Percentiles rank a stretch among this genome's conserved stretches.
Evolutionary conservation across 2,888 invertebrate species (phyloP).

Genomic region (Acanthopleura granulata): DNA sequence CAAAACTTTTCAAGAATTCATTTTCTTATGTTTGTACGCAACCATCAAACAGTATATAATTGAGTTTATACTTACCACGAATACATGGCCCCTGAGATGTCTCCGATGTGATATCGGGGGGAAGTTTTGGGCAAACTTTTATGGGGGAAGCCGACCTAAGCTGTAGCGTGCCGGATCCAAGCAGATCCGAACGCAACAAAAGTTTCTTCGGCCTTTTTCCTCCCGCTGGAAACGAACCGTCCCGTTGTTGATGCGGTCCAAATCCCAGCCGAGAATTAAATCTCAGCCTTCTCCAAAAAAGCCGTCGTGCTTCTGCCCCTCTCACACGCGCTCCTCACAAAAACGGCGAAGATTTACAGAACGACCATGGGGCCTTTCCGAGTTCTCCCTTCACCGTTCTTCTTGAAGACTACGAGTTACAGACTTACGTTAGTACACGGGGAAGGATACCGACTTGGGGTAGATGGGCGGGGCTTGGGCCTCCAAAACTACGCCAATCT

Average conservation of each 20-base stretch:
- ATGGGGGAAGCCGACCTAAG: neutral
- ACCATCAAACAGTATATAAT: constrained; percentile 1
- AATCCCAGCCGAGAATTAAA: constrained; percentile 4
- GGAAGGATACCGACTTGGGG: neutral
- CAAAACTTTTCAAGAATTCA: no score
- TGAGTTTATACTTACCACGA: constrained; percentile 34
- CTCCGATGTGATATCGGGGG: neutral
- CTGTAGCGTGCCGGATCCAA: neutral
- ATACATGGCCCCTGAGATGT: constrained; percentile 27
- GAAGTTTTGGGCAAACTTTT: no score
- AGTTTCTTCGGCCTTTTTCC: neutral
- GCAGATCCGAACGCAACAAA: neutral
- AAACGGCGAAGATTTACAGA: constrained; percentile 17
- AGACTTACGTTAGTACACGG: neutral
- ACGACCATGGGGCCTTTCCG: constrained; percentile 15
- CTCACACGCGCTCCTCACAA: constrained; percentile 5
- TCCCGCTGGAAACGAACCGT: neutral
- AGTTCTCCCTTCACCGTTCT: constrained; percentile 2
- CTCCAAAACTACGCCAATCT: neutral
- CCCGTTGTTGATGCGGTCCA: neutral
- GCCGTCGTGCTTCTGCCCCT: constrained; percentile 4
- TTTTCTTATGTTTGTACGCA: neutral
- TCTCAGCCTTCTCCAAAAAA: neutral
- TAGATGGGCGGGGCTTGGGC: neutral
- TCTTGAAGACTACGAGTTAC: constrained; percentile 8